Evolutionary conservation across 2,797 vertebrate species (phyloP).

Genomic region (Diplodus sargus): DNA sequence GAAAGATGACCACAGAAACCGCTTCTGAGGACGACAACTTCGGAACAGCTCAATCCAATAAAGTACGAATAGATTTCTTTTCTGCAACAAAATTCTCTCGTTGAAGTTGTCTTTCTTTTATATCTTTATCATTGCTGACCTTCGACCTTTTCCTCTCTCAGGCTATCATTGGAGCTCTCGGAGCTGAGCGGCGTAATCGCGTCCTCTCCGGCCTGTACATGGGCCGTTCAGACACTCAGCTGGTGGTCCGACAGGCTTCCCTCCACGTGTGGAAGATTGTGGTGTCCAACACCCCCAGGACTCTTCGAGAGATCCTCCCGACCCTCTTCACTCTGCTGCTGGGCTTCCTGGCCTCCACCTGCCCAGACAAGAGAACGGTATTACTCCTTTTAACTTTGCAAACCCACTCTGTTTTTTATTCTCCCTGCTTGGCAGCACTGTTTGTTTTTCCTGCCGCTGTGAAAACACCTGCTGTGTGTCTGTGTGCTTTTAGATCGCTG

Average conservation of each 20-base stretch:
- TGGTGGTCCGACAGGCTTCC: conserved; percentile 97
- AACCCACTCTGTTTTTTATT: background rate
- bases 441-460: background rate
- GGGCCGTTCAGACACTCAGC: conserved; percentile 98
- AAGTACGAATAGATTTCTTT: conserved; percentile 78
- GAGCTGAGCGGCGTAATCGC: conserved; percentile 93
- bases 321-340: conserved; percentile 95
- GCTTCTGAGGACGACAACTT: conserved; percentile 99
- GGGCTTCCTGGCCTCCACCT: conserved; percentile 97
- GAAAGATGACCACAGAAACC: conserved; percentile 99
- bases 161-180: conserved; percentile 96
- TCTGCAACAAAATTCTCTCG: background rate
- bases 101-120: background rate
- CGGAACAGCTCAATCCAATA: conserved; percentile 96
- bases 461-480: background rate
- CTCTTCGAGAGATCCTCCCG: conserved; percentile 95
- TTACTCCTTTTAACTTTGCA: background rate
- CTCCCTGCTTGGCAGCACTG: background rate
- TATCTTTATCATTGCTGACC: background rate
- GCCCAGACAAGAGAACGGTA: conserved; percentile 97
- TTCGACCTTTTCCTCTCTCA: conserved; percentile 62
- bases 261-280: conserved; percentile 99
- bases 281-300: conserved; percentile 97
- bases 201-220: conserved; percentile 98
- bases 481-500: conserved; percentile 89